phyloP scores from a whole-genome alignment of 2,797 vertebrate genomes.

The Manis javanica region DNA sequence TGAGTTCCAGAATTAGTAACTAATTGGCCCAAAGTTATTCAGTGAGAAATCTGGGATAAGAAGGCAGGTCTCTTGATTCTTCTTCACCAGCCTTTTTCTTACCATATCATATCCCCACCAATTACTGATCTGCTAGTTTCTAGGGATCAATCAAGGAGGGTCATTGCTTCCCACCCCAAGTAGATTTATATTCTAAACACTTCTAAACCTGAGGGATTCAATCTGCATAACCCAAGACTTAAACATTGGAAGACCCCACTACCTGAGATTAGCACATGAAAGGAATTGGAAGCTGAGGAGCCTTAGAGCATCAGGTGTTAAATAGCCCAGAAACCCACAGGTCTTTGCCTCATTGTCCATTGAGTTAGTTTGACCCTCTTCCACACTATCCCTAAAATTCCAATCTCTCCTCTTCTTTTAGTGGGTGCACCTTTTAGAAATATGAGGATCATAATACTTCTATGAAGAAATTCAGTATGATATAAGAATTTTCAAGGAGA shows the following conservation, averaged over 20 bases:
- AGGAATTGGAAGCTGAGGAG: not conserved
- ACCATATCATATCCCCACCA: not conserved
- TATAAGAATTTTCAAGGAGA: conserved; percentile 67
- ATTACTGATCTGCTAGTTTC: not conserved
- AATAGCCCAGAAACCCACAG: not conserved
- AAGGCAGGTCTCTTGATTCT: not conserved
- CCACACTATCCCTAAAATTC: not conserved
- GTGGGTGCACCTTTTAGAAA: conserved; percentile 3
- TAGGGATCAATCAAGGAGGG: not conserved
- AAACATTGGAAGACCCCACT: not conserved
- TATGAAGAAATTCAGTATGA: conserved; percentile 48
- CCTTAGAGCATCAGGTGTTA: not conserved
- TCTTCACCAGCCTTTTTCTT: not conserved
- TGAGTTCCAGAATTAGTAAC: not conserved
- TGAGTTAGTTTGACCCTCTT: not conserved
- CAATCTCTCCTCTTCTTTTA: not conserved
- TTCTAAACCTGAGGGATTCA: not conserved
- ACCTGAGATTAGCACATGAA: not conserved
- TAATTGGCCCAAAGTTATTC: not conserved
- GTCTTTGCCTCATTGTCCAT: not conserved
- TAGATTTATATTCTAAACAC: not conserved
- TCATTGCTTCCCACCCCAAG: not conserved
- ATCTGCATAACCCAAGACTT: not conserved
- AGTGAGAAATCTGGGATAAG: not conserved
- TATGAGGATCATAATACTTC: conserved; percentile 36